These are phyloP conservation scores for Nothura maculosa DNA, from an alignment of 2,797 vertebrate genomes.

Conservation along the genomic window DNA sequence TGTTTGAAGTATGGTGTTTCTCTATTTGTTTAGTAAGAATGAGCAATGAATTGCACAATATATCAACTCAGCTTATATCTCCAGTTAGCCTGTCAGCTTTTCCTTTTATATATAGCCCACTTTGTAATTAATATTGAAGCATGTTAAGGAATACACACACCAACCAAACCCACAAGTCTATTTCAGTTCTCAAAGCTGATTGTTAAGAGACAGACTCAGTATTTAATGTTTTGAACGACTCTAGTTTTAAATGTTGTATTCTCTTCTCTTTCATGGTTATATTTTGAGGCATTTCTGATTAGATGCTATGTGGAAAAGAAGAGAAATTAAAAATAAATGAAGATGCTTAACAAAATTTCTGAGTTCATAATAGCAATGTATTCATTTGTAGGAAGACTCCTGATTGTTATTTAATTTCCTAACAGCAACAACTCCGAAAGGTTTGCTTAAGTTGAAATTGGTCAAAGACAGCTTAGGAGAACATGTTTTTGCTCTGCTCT, in stretches of 20 bases:
- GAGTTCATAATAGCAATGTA: background rate
- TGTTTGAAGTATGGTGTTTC: background rate
- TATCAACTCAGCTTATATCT: background rate
- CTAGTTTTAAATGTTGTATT: background rate
- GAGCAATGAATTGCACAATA: background rate
- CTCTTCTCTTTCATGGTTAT: background rate
- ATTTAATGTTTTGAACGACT: background rate
- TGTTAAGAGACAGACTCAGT: background rate
- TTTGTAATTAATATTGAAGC: conserved; percentile 21
- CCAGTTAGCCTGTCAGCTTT: background rate
- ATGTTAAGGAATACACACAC: background rate
- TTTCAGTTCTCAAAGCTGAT: background rate
- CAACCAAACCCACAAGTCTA: background rate
- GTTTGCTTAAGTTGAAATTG: accelerated
- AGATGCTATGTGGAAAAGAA: background rate
- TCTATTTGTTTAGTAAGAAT: background rate
- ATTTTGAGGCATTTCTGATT: conserved; percentile 14
- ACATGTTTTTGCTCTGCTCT: background rate
- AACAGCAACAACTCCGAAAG: background rate
- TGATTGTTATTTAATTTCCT: background rate
- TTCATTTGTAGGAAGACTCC: background rate
- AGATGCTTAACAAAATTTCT: background rate
- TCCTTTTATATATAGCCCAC: background rate
- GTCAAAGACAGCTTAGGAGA: background rate
- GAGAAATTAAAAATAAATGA: background rate